Evolutionary conservation across 2,888 invertebrate species (phyloP).

Genomic region (Dendrolimus houi): DNA sequence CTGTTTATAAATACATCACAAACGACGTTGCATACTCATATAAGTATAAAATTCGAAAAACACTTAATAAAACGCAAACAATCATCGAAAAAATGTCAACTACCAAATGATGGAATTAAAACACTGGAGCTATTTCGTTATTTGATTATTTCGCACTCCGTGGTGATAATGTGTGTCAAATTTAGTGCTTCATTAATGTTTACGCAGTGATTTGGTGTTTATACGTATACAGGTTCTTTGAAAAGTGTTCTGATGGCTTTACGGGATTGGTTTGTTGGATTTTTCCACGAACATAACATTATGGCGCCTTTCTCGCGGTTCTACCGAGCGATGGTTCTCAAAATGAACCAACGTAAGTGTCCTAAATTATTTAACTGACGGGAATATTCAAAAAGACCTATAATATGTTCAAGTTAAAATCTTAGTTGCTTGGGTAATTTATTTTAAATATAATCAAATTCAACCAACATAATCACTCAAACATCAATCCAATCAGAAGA

Average conservation of each 20-base stretch:
- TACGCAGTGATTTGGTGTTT: slow-evolving; percentile 29
- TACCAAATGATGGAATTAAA: background rate
- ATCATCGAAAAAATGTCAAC: background rate
- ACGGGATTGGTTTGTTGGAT: slow-evolving; percentile 33
- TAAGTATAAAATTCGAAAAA: slow-evolving; percentile 4
- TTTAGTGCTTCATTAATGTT: slow-evolving; percentile 51
- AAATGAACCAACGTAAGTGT: slow-evolving; percentile 66
- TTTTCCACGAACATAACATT: slow-evolving; percentile 44
- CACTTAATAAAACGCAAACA: slow-evolving; percentile 2
- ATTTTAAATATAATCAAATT: too few species aligned
- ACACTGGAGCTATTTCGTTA: background rate
- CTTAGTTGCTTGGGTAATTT: too few species aligned
- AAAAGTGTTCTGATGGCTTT: slow-evolving; percentile 35
- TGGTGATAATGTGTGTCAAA: slow-evolving; percentile 74
- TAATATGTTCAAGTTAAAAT: too few species aligned
- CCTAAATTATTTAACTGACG: background rate
- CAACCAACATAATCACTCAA: too few species aligned
- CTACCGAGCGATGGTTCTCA: slow-evolving; percentile 67
- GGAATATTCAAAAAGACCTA: too few species aligned
- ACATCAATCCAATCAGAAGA: too few species aligned
- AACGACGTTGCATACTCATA: background rate
- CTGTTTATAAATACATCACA: slow-evolving; percentile 2
- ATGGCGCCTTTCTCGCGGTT: slow-evolving; percentile 63
- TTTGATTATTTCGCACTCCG: slow-evolving; percentile 24
- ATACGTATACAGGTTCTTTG: slow-evolving; percentile 18